Conservation (phyloP, 2,888 invertebrate species). For the Ectropis crepuscularia region DNA sequence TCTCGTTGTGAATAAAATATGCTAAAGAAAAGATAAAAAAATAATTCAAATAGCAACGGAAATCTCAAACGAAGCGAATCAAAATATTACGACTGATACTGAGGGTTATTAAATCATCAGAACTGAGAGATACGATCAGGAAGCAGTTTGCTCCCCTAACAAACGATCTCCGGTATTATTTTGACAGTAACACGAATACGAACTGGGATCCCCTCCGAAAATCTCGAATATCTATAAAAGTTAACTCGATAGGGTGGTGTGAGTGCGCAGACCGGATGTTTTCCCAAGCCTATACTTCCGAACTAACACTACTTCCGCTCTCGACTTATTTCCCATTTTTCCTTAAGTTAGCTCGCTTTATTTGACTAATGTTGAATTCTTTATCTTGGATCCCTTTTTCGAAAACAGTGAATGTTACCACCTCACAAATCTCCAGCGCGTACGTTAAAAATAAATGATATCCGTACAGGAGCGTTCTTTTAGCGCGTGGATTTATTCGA, state of each 20-base stretch:
- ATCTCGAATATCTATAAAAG: slow-evolving; percentile 33
- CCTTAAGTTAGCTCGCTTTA: slow-evolving; percentile 46
- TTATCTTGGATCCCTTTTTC: slow-evolving; percentile 52
- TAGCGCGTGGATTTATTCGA: slow-evolving; percentile 59
- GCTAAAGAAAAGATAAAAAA: too few relatives aligned
- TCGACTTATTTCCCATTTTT: slow-evolving; percentile 57
- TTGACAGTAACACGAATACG: slow-evolving; percentile 35
- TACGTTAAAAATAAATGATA: slow-evolving; percentile 58
- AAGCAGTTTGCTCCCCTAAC: slow-evolving; percentile 35
- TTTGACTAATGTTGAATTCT: slow-evolving; percentile 59
- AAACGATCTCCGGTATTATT: slow-evolving; percentile 33
- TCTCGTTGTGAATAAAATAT: too few relatives aligned
- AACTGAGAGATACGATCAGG: slow-evolving; percentile 7
- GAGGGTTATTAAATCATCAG: slow-evolving; percentile 20
- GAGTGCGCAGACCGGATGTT: slow-evolving; percentile 53
- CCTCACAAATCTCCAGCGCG: slow-evolving; percentile 48
- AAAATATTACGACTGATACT: background rate
- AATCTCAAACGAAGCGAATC: background rate
- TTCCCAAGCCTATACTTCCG: slow-evolving; percentile 54
- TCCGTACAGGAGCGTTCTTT: slow-evolving; percentile 49
- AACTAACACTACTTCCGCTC: slow-evolving; percentile 56
- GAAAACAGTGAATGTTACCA: slow-evolving; percentile 49
- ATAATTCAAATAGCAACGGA: background rate
- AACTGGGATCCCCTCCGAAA: slow-evolving; percentile 32
- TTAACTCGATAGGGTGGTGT: slow-evolving; percentile 26